These are phyloP conservation scores for Myotis planiceps DNA, from an alignment of 2,797 vertebrate species.

Conservation along the genomic window DNA sequence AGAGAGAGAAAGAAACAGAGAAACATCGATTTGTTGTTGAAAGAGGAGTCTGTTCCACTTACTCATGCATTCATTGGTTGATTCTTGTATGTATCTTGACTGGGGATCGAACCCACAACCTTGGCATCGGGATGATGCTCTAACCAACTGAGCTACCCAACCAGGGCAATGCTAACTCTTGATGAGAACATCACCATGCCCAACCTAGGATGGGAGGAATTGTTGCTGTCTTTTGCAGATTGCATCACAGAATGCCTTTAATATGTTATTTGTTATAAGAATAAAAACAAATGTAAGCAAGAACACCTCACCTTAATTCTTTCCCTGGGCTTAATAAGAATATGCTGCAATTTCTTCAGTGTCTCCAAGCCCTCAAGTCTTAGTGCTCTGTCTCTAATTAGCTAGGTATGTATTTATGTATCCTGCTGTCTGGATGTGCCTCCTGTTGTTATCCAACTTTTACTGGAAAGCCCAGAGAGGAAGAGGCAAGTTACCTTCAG, in stretches of 20 bases:
- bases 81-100: neutral
- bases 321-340: neutral
- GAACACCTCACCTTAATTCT: neutral
- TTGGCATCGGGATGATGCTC: neutral
- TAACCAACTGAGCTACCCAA: neutral
- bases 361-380: neutral
- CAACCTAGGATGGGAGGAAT: neutral
- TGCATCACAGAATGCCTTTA: neutral
- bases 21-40: neutral
- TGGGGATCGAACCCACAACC: neutral
- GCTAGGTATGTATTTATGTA: neutral
- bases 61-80: neutral
- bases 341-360: neutral
- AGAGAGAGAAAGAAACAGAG: neutral
- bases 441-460: neutral
- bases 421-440: neutral
- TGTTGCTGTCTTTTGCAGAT: neutral
- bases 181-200: neutral
- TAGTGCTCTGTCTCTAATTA: slow-evolving; percentile 12
- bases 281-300: slow-evolving; percentile 21
- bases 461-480: neutral
- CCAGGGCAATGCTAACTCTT: neutral
- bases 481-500: neutral
- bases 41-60: neutral
- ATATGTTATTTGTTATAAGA: neutral